Evolutionary conservation across 2,113 vertebrate species (phyloP).

Genomic region (Lonchura striata): DNA sequence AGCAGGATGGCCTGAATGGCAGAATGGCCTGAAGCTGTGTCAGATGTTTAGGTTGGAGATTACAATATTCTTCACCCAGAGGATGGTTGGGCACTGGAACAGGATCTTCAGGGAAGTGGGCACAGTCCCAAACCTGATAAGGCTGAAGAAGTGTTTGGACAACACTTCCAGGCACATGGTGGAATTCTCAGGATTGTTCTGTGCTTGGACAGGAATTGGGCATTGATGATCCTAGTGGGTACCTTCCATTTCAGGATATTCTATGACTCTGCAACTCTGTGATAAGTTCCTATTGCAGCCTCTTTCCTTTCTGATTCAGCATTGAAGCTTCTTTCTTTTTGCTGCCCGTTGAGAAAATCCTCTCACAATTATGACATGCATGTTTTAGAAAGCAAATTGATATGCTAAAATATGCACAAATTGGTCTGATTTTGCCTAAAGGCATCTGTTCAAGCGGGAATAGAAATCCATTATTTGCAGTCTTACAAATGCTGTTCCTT

Average conservation of each 20-base stretch:
- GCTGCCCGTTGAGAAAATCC: background rate
- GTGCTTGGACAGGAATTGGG: background rate
- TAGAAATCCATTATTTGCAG: slow-evolving; percentile 24
- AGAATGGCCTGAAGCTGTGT: background rate
- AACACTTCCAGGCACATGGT: background rate
- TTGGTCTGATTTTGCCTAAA: slow-evolving; percentile 16
- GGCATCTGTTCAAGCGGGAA: background rate
- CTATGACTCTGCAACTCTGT: background rate
- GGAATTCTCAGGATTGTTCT: background rate
- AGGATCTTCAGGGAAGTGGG: background rate
- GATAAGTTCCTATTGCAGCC: background rate
- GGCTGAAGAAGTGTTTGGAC: background rate
- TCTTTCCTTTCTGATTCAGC: background rate
- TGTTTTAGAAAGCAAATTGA: slow-evolving; percentile 45
- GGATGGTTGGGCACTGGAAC: background rate
- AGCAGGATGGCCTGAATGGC: background rate
- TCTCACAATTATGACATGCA: background rate
- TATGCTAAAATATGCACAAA: slow-evolving; percentile 20
- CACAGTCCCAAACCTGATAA: background rate
- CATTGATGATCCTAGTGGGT: background rate
- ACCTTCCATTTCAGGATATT: background rate
- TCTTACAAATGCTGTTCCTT: background rate
- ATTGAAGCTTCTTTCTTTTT: background rate
- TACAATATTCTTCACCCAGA: background rate
- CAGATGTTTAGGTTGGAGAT: background rate